Evolutionary conservation across 1,140 invertebrate genomes (phyloP).

Genomic region (Diabrotica undecimpunctata): DNA sequence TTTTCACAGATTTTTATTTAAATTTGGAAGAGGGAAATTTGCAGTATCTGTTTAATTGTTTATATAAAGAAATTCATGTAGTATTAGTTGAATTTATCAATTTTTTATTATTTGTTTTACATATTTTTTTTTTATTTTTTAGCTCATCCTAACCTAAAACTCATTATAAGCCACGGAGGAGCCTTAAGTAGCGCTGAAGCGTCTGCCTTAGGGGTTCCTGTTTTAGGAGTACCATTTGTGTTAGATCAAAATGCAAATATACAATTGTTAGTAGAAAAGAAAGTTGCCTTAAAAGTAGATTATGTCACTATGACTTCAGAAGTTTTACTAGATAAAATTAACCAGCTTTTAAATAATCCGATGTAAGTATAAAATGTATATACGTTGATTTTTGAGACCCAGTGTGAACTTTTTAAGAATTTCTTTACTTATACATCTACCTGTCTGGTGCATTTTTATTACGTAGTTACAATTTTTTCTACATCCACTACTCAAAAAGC

Average conservation of each 20-base stretch:
- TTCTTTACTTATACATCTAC: background rate
- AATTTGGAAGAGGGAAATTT: no score
- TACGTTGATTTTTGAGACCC: background rate
- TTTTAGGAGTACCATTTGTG: slow-evolving; percentile 51
- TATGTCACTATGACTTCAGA: slow-evolving; percentile 28
- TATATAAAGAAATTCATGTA: no score
- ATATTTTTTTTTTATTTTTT: slow-evolving; percentile 23
- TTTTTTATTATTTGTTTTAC: no score
- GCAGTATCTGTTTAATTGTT: no score
- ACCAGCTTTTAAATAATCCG: slow-evolving; percentile 33
- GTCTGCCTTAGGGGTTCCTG: slow-evolving; percentile 48
- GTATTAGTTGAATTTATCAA: no score
- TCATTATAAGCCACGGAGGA: slow-evolving; percentile 48
- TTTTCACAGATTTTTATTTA: no score
- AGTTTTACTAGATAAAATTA: slow-evolving; percentile 21
- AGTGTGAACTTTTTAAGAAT: background rate
- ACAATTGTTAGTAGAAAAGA: slow-evolving; percentile 19
- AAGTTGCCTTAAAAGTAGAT: slow-evolving; percentile 27
- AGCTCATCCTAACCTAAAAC: slow-evolving; percentile 36
- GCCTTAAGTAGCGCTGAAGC: slow-evolving; percentile 50
- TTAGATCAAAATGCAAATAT: slow-evolving; percentile 45
- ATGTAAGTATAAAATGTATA: slow-evolving; percentile 28
- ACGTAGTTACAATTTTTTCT: background rate
- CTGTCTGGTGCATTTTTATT: background rate
- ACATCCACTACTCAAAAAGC: background rate